These are phyloP conservation scores for Crotalus helleri DNA, from an alignment of 2,113 vertebrate species.

Conservation along the genomic window DNA sequence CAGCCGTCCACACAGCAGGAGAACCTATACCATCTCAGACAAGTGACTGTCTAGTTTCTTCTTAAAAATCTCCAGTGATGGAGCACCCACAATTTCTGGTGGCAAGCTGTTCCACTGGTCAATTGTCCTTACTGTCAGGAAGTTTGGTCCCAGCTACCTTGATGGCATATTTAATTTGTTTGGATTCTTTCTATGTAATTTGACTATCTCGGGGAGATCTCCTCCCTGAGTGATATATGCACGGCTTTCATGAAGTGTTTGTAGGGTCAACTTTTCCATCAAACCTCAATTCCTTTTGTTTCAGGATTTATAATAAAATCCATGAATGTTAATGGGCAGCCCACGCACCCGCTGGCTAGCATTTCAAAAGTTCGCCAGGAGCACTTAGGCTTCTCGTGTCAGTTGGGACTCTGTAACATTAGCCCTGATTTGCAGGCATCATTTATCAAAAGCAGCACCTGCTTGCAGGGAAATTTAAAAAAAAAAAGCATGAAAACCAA, in stretches of 20 bases:
- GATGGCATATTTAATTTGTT: background rate
- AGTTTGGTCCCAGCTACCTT: background rate
- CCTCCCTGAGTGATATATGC: background rate
- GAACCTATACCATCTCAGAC: too few relatives aligned
- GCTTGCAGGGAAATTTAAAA: conserved; percentile 19
- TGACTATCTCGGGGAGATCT: background rate
- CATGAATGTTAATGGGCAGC: conserved; percentile 44
- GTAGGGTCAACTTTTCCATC: conserved; percentile 25
- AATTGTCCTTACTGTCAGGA: too few relatives aligned
- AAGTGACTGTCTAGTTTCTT: too few relatives aligned
- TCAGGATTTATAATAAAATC: conserved; percentile 47
- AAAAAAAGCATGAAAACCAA: conserved; percentile 27
- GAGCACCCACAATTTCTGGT: too few relatives aligned
- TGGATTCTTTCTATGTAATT: conserved; percentile 12
- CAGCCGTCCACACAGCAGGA: too few relatives aligned
- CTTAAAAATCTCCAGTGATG: too few relatives aligned
- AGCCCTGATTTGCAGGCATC: conserved; percentile 49
- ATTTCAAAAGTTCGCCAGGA: conserved; percentile 68
- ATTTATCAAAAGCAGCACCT: conserved; percentile 56
- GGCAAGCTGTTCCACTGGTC: too few relatives aligned
- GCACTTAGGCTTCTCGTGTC: conserved; percentile 55
- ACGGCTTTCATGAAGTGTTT: conserved; percentile 13
- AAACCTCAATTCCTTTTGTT: conserved; percentile 34
- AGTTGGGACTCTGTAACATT: conserved; percentile 40
- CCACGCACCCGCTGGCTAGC: conserved; percentile 42